Conservation (phyloP, 37 sponge, comb jelly and placozoan species). For the Hormiphora californensis region DNA sequence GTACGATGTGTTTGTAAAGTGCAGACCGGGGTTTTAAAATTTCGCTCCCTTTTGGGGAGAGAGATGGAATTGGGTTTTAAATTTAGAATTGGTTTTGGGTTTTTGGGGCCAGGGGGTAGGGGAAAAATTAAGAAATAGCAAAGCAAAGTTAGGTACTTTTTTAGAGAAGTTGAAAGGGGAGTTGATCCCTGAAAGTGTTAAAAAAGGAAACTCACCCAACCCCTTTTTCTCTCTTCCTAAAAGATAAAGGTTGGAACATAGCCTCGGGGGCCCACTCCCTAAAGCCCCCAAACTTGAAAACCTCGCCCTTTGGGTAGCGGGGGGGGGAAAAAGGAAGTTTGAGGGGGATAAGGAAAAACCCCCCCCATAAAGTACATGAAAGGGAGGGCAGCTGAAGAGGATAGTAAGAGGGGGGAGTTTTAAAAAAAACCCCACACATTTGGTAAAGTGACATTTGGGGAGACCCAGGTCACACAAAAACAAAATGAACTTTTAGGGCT, state of each 20-base stretch:
- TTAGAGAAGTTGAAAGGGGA: too few species aligned
- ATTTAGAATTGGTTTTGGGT: neutral
- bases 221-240: too few species aligned
- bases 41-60: too few species aligned
- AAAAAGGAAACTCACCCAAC: too few species aligned
- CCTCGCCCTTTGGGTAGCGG: slow-evolving; percentile 91
- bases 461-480: neutral
- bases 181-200: too few species aligned
- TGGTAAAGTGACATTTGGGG: neutral
- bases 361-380: neutral
- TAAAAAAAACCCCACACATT: neutral
- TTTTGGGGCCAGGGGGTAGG: too few species aligned
- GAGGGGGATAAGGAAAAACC: neutral
- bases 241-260: slow-evolving; percentile 97
- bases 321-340: slow-evolving; percentile 67
- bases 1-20: slow-evolving; percentile 99
- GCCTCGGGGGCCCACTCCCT: slow-evolving; percentile 94
- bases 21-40: slow-evolving; percentile 89
- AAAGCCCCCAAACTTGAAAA: slow-evolving; percentile 96
- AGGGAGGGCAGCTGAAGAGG: neutral
- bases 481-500: neutral
- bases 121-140: too few species aligned
- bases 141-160: too few species aligned
- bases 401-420: neutral
- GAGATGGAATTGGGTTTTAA: too few species aligned